Base-by-base conservation (phyloP, 2,113 vertebrate species). In the Chlamydotis undulata region DNA sequence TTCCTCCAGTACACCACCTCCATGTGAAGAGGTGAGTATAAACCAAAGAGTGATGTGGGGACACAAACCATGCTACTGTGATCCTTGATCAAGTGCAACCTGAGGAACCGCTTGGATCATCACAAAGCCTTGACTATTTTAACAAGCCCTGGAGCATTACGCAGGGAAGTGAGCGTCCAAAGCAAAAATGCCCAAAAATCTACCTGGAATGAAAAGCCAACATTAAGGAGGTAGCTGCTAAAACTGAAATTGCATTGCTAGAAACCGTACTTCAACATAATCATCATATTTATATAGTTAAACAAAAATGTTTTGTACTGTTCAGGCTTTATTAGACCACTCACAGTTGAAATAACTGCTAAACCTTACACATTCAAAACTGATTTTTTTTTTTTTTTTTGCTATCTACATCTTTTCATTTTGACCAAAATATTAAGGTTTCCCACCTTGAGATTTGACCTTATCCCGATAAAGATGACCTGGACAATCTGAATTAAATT, bases 401-500 rank as follows among this genome's bases (percentile, higher is more conserved):
- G 41, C 15, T 53, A 21, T 33, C 37, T 82, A 25, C 23, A 25
- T 56, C 37, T 90, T 85, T 35, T 11, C 57, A 47, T 55, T 92
- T 59, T 4, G 18, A 85, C 14, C 41, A 86, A 88, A 80, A 80
- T 37, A 83, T 47, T 50, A 78, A 77, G 16, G 43, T 85, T 90
- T 81, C 28, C 25, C 22, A 64, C 52, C 24, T 24, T 71, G 19
- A 37, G 49, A 88, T 90, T 69, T 95, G 35, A 92, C 79, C 17
- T 75, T 91, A 69, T 57, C 47, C 69, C 77, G 52, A 57, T 57
- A n/a, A 93, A 79, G 28, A 80, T 56, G 19, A 75, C 28, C 80
- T 33, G 12, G 29, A 76, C 90, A 92, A 93, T 76, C 35, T 87
- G 56, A 94, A 83, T 69, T 79, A 68, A 82, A 80, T 83, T 88